Evolutionary conservation across 2,888 invertebrate genomes (phyloP), one percentile per base, ranked within the genome.

Genomic region (Amphimallon solstitiale): DNA sequence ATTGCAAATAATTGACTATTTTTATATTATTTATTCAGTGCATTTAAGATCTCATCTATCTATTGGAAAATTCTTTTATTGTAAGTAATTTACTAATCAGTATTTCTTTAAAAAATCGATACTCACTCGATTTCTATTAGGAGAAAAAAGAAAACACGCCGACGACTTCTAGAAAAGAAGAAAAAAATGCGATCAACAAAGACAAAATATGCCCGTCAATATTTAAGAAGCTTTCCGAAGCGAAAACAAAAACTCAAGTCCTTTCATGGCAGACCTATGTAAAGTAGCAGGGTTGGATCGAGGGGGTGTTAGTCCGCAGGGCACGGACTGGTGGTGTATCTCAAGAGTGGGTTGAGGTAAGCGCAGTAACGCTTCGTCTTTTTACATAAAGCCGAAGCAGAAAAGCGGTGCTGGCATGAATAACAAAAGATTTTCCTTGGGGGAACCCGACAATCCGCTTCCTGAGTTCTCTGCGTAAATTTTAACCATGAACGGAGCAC

Each of bases 391-490:
- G 56, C 38, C 37, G 15, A 14, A 21, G 19, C 12, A n/a, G 56
- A 37, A 34, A 38, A 37, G 56, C 35, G 56, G 29, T 29, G 29
- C 29, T 29, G n/a, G 63, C 66, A 67, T 67, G 66, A 67, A 67
- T 67, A 67, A 67, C 66, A 67, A 67, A 66, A 67, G 66, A 67
- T 56, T 17, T 63, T 67, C 66, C 29, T 49, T 46, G 45, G 63
- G 66, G 63, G 48, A 63, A 49, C 66, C n/a, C 66, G 66, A 63
- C 66, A 67, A 67, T 67, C 66, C 63, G 63, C 66, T 63, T 51
- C 40, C 63, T 38, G 34, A 54, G 56, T 54, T 63, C 63, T 59
- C 52, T 63, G 66, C 56, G n/a, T n/a, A 67, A 67, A 66, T 67
- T 67, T 67, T 67, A 67, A 67, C 56, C 45, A 61, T 66, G 29